Evolutionary conservation across 1,140 invertebrate genomes (phyloP), one percentile per base, ranked within the genome.

Genomic region (Saccostrea cuccullata): DNA sequence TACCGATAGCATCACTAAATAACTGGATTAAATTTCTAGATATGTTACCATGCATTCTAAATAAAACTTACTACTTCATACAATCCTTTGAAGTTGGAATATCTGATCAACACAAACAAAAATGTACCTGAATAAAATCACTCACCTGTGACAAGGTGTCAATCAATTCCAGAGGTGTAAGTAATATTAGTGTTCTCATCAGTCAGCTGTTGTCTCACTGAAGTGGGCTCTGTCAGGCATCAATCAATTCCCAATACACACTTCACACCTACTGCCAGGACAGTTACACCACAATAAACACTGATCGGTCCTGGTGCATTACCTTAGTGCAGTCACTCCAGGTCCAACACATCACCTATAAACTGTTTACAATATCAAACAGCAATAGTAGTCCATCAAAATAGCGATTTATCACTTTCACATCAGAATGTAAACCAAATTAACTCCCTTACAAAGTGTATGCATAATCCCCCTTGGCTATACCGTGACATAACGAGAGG

Each of bases 161-260:
- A 77, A 77, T 77, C 70, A 77, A 36, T 77, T 26, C 70, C 30
- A 5, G 13, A 77, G 70, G 70, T 77, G 70, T 77, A 30, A 36
- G 70, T 77, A 77, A 77, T 77, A 30, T 26, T 77, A 15, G 70
- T 77, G 26, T 77, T 36, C 70, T 77, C 70, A 77, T 77, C 70
- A 36, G 30, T 77, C 70, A 77, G 8, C 70, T 77, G 70, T 77
- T 12, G 26, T 77, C 70, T 26, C 26, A 15, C 70, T 26, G 15
- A 26, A 77, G 70, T 23, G 23, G 30, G 11, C 26, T 30, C 23
- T 26, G 30, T 77, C 70, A 77, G 70, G 30, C 30, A 77, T 77
- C 70, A 77, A 77, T 77, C 70, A 77, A 77, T 77, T 77, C 26
- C 70, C 70, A 77, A 77, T 77, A 77, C 70, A 77, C 70, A 30